phyloP scores from a whole-genome alignment of 2,113 vertebrate species.

The Tretioscincus oriximinensis region DNA sequence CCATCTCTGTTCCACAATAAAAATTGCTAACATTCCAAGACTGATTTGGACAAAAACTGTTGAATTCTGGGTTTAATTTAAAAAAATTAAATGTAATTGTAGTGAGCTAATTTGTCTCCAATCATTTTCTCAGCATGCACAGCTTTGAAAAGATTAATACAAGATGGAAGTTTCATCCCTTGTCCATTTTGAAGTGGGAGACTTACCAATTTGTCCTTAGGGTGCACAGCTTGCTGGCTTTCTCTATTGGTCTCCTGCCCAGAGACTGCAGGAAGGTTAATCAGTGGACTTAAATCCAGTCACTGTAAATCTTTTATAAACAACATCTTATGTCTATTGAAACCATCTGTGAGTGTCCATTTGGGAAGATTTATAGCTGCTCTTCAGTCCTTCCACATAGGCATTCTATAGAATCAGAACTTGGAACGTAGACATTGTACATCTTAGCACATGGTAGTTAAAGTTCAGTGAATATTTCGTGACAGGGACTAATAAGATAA shows the following conservation, averaged over 20 bases:
- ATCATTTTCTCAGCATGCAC: background rate
- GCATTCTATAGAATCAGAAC: conserved; percentile 55
- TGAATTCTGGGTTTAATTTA: conserved; percentile 33
- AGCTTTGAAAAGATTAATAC: conserved; percentile 28
- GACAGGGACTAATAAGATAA: conserved; percentile 4
- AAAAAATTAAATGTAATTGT: conserved; percentile 17
- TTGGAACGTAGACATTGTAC: conserved; percentile 35
- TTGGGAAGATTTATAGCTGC: conserved; percentile 51
- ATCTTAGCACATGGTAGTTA: conserved; percentile 38
- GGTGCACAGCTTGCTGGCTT: background rate
- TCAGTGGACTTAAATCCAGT: conserved; percentile 45
- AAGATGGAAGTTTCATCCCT: conserved; percentile 16
- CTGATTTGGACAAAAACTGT: conserved; percentile 5
- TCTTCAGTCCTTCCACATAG: conserved; percentile 43
- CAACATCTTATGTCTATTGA: conserved; percentile 52
- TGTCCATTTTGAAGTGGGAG: conserved; percentile 16
- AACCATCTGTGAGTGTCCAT: conserved; percentile 56
- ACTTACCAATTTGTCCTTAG: conserved; percentile 21
- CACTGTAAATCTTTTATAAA: conserved; percentile 35
- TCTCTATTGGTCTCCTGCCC: background rate
- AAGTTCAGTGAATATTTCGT: conserved; percentile 17
- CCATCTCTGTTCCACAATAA: background rate
- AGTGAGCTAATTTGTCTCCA: conserved; percentile 3
- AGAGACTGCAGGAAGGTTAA: conserved; percentile 36
- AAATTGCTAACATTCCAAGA: background rate